Percentiles rank a stretch among this genome's conserved stretches.
Evolutionary conservation across 2,797 vertebrate genomes (phyloP).

Genomic region (Pseudocheirus occidentalis): DNA sequence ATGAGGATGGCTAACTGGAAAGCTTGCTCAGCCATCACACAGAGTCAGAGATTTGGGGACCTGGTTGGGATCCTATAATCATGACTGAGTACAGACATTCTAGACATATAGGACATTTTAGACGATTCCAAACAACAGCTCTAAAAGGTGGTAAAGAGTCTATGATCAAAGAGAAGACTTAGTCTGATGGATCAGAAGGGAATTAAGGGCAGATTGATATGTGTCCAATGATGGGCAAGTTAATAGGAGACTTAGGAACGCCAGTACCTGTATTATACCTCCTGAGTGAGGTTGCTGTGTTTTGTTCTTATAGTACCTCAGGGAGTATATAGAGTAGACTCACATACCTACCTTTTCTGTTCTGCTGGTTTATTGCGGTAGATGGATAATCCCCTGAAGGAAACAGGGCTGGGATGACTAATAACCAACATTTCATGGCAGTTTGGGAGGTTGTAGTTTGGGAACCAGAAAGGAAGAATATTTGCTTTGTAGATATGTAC

Average conservation of each 20-base stretch:
- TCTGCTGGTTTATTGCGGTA: neutral
- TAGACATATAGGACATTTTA: neutral
- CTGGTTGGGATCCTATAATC: neutral
- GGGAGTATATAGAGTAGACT: neutral
- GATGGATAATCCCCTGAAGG: neutral
- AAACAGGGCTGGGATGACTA: neutral
- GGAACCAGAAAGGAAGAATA: neutral
- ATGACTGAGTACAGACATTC: neutral
- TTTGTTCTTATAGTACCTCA: neutral
- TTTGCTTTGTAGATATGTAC: neutral
- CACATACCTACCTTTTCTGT: neutral
- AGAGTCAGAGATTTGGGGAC: neutral
- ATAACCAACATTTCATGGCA: neutral
- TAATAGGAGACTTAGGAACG: neutral
- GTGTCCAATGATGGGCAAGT: neutral
- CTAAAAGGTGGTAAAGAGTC: neutral
- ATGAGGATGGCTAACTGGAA: neutral
- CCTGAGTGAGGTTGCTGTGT: no score
- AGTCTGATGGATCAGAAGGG: neutral
- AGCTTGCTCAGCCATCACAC: neutral
- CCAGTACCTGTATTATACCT: neutral
- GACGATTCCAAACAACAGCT: neutral
- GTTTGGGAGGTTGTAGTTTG: neutral
- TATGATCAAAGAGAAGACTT: neutral
- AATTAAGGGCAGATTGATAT: neutral